Evolutionary conservation across 2,888 invertebrate species (phyloP).

Genomic region (Epinotia nisella): DNA sequence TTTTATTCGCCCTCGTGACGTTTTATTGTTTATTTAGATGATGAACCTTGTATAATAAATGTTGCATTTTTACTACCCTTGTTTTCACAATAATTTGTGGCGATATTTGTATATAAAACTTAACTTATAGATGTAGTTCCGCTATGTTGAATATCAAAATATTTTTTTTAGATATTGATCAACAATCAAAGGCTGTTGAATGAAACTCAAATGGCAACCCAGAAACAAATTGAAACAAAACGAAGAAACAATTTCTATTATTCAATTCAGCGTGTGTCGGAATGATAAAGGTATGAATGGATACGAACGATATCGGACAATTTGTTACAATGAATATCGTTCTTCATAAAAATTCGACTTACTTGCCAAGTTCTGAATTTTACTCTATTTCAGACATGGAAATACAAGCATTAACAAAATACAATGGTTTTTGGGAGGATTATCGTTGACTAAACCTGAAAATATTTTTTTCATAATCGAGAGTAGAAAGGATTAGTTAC

Average conservation of each 20-base stretch:
- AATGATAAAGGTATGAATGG: background rate
- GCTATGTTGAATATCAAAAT: background rate
- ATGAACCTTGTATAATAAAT: slow-evolving; percentile 42
- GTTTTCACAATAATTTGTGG: background rate
- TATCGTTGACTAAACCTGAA: too few relatives aligned
- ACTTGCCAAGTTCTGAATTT: background rate
- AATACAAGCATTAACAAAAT: background rate
- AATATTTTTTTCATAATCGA: too few relatives aligned
- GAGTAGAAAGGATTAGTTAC: too few relatives aligned
- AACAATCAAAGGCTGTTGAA: background rate
- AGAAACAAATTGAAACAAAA: background rate
- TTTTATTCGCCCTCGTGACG: slow-evolving; percentile 54
- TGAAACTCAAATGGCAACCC: background rate
- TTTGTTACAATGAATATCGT: slow-evolving; percentile 3
- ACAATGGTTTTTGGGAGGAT: background rate
- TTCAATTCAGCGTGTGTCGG: background rate
- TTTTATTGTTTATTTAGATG: slow-evolving; percentile 52
- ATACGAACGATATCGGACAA: slow-evolving; percentile 4
- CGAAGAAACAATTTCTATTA: background rate
- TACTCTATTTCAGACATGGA: background rate
- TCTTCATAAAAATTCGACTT: slow-evolving; percentile 4
- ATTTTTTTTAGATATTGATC: background rate
- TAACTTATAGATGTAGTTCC: background rate
- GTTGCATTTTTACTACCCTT: slow-evolving; percentile 1
- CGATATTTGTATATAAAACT: too few relatives aligned